Evolutionary conservation across 2,888 invertebrate species (phyloP).

Genomic region (Hartigia nigra): DNA sequence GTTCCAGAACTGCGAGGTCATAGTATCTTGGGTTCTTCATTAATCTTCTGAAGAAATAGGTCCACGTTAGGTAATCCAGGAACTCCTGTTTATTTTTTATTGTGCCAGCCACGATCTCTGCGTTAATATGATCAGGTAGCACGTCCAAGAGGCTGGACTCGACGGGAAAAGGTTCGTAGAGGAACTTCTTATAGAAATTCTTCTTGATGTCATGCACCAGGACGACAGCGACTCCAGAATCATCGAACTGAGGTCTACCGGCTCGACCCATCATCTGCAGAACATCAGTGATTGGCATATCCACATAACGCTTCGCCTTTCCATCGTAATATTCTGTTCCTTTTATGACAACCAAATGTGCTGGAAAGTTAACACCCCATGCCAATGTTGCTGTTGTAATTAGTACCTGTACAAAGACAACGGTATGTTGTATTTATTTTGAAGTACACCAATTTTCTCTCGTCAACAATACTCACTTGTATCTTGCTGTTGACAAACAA

Average conservation of each 20-base stretch:
- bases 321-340: conserved; percentile 99
- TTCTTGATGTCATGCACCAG: conserved; percentile 97
- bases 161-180: conserved; percentile 99
- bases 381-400: conserved; percentile 98
- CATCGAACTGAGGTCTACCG: conserved; percentile 97
- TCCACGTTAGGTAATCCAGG: conserved; percentile 98
- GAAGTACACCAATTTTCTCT: conserved; percentile 7
- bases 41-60: conserved; percentile 94
- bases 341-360: conserved; percentile 97
- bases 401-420: conserved; percentile 72
- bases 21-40: conserved; percentile 94
- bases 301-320: conserved; percentile 95
- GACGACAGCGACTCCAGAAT: conserved; percentile 88
- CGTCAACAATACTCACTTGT: conserved; percentile 72
- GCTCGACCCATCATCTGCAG: conserved; percentile 99
- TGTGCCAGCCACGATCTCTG: conserved; percentile 95
- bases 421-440: not conserved
- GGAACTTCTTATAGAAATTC: conserved; percentile 98
- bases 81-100: conserved; percentile 93
- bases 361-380: conserved; percentile 99
- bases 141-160: conserved; percentile 94
- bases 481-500: conserved; percentile 95
- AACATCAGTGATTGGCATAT: conserved; percentile 99
- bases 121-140: conserved; percentile 96
- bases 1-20: conserved; percentile 79